Conservation (phyloP, 2,888 invertebrate genomes). For the Leucophenga maculata region DNA sequence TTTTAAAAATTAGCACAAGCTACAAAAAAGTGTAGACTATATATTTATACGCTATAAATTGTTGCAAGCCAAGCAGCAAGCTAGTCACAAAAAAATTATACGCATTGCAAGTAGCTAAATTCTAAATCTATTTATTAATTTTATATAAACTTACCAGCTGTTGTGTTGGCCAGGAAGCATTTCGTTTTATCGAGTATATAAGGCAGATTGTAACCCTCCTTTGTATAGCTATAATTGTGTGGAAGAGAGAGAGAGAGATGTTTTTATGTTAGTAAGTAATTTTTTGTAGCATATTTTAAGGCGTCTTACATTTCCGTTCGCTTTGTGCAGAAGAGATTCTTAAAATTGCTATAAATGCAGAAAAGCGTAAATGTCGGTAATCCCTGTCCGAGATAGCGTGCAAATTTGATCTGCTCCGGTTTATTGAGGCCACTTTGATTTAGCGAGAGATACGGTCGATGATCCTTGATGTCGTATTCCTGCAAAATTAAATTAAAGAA, state of each 20-base stretch:
- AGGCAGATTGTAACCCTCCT: slow-evolving; percentile 72
- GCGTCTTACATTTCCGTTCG: slow-evolving; percentile 71
- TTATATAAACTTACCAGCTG: slow-evolving; percentile 68
- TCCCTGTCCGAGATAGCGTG: slow-evolving; percentile 71
- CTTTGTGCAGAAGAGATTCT: slow-evolving; percentile 72
- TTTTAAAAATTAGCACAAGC: slow-evolving; percentile 64
- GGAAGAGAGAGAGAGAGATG: slow-evolving; percentile 10
- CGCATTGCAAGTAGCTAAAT: neutral
- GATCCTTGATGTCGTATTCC: slow-evolving; percentile 71
- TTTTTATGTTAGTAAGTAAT: slow-evolving; percentile 27
- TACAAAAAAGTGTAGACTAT: neutral
- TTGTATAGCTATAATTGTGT: slow-evolving; percentile 62
- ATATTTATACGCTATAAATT: no score
- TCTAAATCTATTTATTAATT: slow-evolving; percentile 28
- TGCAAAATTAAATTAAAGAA: slow-evolving; percentile 37
- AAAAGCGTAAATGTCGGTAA: slow-evolving; percentile 71
- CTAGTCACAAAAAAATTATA: neutral
- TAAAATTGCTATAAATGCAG: slow-evolving; percentile 73
- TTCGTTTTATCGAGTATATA: slow-evolving; percentile 72
- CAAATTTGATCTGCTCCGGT: slow-evolving; percentile 72
- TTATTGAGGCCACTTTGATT: slow-evolving; percentile 72
- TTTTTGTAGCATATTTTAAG: slow-evolving; percentile 29
- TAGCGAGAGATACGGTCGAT: slow-evolving; percentile 70
- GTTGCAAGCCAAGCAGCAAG: neutral
- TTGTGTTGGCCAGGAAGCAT: slow-evolving; percentile 71